These are phyloP conservation scores for Petaurus breviceps DNA, from an alignment of 2,113 vertebrate genomes.

Conservation along the genomic window DNA sequence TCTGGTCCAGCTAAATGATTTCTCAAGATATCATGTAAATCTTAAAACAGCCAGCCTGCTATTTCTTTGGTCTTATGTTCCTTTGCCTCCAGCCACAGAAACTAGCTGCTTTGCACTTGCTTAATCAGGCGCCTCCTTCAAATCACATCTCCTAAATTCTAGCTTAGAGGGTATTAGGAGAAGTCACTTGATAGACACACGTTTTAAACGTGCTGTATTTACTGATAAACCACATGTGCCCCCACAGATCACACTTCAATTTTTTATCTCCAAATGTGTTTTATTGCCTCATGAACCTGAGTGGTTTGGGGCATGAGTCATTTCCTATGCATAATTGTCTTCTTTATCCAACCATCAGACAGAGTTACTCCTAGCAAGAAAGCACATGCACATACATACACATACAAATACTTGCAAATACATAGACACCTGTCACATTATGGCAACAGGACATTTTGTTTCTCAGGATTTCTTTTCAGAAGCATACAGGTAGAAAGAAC, in stretches of 20 bases:
- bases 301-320: slow-evolving; percentile 27
- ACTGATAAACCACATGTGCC: neutral
- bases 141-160: slow-evolving; percentile 7
- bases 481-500: neutral
- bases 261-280: slow-evolving; percentile 39
- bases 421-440: neutral
- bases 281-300: slow-evolving; percentile 36
- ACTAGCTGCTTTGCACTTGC: slow-evolving; percentile 17
- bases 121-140: slow-evolving; percentile 60
- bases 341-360: neutral
- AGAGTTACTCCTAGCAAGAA: neutral
- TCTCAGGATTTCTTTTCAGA: neutral
- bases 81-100: slow-evolving; percentile 59
- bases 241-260: neutral
- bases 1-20: slow-evolving; percentile 35
- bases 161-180: neutral
- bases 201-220: slow-evolving; percentile 26
- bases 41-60: slow-evolving; percentile 54
- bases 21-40: slow-evolving; percentile 61
- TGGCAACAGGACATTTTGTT: neutral
- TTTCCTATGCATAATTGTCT: slow-evolving; percentile 25
- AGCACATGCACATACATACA: neutral
- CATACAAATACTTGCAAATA: neutral
- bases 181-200: slow-evolving; percentile 39
- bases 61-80: slow-evolving; percentile 46